These are phyloP conservation scores for Drosophila eohydei DNA, from an alignment of 2,888 invertebrate species.

Conservation along the genomic window DNA sequence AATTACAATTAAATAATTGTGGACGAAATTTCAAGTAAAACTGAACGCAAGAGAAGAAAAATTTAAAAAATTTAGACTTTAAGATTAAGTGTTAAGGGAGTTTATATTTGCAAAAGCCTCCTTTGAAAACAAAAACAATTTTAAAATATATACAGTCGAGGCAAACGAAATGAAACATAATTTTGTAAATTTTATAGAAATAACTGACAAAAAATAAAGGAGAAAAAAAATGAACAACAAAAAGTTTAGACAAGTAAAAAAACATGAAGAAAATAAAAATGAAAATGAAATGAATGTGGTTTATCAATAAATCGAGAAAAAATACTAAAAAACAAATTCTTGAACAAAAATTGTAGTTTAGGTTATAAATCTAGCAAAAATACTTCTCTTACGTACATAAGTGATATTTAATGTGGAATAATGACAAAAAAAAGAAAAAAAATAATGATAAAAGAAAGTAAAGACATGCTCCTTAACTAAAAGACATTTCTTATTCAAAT, in stretches of 20 bases:
- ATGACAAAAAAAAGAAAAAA: slow-evolving; percentile 37
- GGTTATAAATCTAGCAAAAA: slow-evolving; percentile 65
- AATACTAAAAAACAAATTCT: slow-evolving; percentile 41
- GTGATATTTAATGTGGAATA: slow-evolving; percentile 75
- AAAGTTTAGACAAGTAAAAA: slow-evolving; percentile 50
- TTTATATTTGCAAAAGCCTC: slow-evolving; percentile 49
- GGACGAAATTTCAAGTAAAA: slow-evolving; percentile 59
- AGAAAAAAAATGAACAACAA: slow-evolving; percentile 39
- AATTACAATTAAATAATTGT: slow-evolving; percentile 49
- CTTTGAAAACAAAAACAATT: slow-evolving; percentile 24
- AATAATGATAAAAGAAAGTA: slow-evolving; percentile 34
- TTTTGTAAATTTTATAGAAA: slow-evolving; percentile 83
- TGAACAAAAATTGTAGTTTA: slow-evolving; percentile 73
- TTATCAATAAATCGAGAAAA: slow-evolving; percentile 59
- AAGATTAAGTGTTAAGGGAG: slow-evolving; percentile 65
- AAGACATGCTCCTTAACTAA: slow-evolving; percentile 19
- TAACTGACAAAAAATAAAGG: slow-evolving; percentile 55
- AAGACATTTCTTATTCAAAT: slow-evolving; percentile 18
- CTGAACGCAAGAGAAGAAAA: slow-evolving; percentile 32
- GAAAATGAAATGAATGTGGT: slow-evolving; percentile 40
- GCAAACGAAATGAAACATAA: slow-evolving; percentile 68
- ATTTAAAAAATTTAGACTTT: slow-evolving; percentile 40
- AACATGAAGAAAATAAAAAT: slow-evolving; percentile 12
- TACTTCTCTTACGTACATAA: slow-evolving; percentile 77
- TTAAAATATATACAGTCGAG: slow-evolving; percentile 33